Evolutionary conservation across 1,140 invertebrate species (phyloP).

Genomic region (Manduca sexta): DNA sequence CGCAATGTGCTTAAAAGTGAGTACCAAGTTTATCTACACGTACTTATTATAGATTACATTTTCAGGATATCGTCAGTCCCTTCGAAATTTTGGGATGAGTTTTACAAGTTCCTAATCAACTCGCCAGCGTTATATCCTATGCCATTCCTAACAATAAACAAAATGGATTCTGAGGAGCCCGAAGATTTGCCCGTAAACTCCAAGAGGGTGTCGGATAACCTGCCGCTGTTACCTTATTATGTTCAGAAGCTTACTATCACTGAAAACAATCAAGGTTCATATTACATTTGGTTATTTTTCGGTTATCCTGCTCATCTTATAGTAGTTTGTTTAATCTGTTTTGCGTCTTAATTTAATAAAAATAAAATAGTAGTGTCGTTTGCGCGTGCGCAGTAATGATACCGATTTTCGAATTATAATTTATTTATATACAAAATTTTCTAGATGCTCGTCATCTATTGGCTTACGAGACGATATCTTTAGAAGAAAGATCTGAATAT

Average conservation of each 20-base stretch:
- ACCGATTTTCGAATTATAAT: too few species aligned
- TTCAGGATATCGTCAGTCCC: conserved; percentile 49
- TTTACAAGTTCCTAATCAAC: conserved; percentile 39
- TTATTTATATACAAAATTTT: conserved; percentile 9
- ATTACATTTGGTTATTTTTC: too few species aligned
- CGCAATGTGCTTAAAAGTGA: too few species aligned
- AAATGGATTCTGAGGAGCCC: conserved; percentile 19
- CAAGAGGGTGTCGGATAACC: conserved; percentile 41
- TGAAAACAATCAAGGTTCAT: conserved; percentile 33
- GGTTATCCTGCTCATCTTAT: too few species aligned
- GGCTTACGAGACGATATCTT: conserved; percentile 47
- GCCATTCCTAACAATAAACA: conserved; percentile 35
- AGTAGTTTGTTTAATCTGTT: too few species aligned
- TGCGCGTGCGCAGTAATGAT: too few species aligned
- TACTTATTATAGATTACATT: conserved; percentile 4
- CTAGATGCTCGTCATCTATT: conserved; percentile 34
- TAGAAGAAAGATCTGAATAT: conserved; percentile 49
- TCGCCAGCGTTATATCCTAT: conserved; percentile 47
- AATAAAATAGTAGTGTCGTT: too few species aligned
- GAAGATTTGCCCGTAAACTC: conserved; percentile 31
- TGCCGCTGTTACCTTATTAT: conserved; percentile 51
- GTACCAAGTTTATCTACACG: not conserved
- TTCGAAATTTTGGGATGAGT: conserved; percentile 46
- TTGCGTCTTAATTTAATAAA: too few species aligned
- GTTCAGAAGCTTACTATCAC: conserved; percentile 47